A percentile compares a stretch with the other conserved stretches of the same genome.
Conservation (phyloP, 64 coral and sea anemone species). For the Porites australiensis region DNA sequence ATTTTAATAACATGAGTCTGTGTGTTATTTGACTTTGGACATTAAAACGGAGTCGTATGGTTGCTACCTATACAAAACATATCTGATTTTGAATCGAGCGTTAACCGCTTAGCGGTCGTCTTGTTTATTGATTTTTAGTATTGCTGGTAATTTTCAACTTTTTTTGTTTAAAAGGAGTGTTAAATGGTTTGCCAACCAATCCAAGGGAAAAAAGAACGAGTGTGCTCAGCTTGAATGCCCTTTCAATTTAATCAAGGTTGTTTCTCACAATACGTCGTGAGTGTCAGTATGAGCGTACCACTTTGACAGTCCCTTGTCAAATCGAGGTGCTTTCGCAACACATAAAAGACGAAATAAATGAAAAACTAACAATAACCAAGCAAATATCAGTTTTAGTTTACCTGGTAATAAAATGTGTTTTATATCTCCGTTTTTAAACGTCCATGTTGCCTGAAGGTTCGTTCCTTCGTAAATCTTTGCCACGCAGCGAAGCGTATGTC, state of each 20-base stretch:
- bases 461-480: conserved; percentile 77
- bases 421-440: neutral
- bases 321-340: neutral
- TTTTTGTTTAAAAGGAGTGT: neutral
- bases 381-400: conserved; percentile 40
- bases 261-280: neutral
- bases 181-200: neutral
- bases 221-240: neutral
- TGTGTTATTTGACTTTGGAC: neutral
- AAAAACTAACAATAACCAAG: conserved; percentile 6
- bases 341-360: neutral
- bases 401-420: conserved; percentile 49
- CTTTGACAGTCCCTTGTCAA: conserved; percentile 1
- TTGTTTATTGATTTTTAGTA: neutral
- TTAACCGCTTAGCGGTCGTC: no score
- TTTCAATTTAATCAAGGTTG: conserved; percentile 8
- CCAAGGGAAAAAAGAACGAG: neutral
- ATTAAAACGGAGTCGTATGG: neutral
- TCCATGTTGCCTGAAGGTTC: conserved; percentile 31
- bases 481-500: conserved; percentile 41
- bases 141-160: neutral
- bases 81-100: neutral
- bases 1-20: neutral
- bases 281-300: neutral
- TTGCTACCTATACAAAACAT: neutral